These are phyloP conservation scores for Drosophila athabasca DNA, from an alignment of 1,140 invertebrate genomes.

Conservation along the genomic window DNA sequence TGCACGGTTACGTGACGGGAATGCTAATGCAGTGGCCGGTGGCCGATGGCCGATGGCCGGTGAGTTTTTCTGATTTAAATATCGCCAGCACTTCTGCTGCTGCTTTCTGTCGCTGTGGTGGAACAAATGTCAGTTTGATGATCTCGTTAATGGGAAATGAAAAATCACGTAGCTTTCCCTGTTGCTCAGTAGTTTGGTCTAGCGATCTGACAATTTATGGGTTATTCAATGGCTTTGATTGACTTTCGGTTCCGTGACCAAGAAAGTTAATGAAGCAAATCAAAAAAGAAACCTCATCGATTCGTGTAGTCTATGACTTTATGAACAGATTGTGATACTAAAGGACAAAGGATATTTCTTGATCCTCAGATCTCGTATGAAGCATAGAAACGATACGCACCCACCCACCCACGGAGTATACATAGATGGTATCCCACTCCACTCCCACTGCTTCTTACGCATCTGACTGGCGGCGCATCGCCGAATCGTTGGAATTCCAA, in stretches of 20 bases:
- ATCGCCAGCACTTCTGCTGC: slow-evolving; percentile 12
- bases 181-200: slow-evolving; percentile 19
- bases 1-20: slow-evolving; percentile 40
- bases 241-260: neutral
- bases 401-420: no score
- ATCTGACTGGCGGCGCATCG: no score
- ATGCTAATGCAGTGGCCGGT: slow-evolving; percentile 42
- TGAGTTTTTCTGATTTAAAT: slow-evolving; percentile 39
- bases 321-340: no score
- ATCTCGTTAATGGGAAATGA: slow-evolving; percentile 59
- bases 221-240: slow-evolving; percentile 55
- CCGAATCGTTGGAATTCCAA: no score
- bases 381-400: no score
- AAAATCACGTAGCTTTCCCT: slow-evolving; percentile 36
- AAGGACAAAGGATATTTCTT: no score
- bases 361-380: no score
- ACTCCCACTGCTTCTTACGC: no score
- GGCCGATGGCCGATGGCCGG: neutral
- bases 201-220: slow-evolving; percentile 40
- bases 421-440: no score
- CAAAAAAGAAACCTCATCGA: no score
- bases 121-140: slow-evolving; percentile 58
- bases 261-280: no score
- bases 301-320: no score
- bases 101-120: neutral